Percentiles rank a stretch among this genome's conserved stretches.
These are phyloP conservation scores for Myotis lucifugus DNA, from an alignment of 2,113 vertebrate species.

Conservation along the genomic window DNA sequence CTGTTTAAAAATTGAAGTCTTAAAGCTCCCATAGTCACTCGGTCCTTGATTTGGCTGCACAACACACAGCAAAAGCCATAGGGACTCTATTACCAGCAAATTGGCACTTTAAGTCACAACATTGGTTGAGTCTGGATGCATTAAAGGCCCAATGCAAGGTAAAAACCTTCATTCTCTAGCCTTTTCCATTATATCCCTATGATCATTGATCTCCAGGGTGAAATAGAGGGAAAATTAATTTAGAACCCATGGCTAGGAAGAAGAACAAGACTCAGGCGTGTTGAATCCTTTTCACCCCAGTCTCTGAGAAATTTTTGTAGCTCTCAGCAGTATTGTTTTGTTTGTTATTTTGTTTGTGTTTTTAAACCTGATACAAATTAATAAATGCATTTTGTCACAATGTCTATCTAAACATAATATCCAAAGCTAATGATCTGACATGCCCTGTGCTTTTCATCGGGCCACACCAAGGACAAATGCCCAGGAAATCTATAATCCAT, in stretches of 20 bases:
- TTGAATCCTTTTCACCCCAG: neutral
- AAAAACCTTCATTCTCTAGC: neutral
- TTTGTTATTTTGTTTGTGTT: slow-evolving; percentile 1
- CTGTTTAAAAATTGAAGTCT: neutral
- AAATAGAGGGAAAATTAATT: slow-evolving; percentile 31
- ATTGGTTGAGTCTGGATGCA: slow-evolving; percentile 21
- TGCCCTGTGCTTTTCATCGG: neutral
- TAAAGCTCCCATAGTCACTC: neutral
- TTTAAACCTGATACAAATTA: slow-evolving; percentile 10
- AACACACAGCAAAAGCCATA: neutral
- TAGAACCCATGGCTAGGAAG: neutral
- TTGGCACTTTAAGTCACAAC: slow-evolving; percentile 21
- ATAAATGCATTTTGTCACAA: neutral
- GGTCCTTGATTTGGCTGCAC: slow-evolving; percentile 13
- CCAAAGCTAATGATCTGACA: neutral
- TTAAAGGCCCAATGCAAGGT: slow-evolving; percentile 16
- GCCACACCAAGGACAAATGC: neutral
- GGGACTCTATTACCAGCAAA: slow-evolving; percentile 56
- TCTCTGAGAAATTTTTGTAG: neutral
- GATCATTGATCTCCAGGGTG: neutral
- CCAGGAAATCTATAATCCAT: neutral
- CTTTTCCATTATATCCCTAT: slow-evolving; percentile 34
- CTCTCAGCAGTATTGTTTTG: neutral
- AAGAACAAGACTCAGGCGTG: neutral
- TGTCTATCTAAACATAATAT: neutral